Evolutionary conservation across 1,140 invertebrate species (phyloP).

Genomic region (Carcinoscorpius rotundicauda): DNA sequence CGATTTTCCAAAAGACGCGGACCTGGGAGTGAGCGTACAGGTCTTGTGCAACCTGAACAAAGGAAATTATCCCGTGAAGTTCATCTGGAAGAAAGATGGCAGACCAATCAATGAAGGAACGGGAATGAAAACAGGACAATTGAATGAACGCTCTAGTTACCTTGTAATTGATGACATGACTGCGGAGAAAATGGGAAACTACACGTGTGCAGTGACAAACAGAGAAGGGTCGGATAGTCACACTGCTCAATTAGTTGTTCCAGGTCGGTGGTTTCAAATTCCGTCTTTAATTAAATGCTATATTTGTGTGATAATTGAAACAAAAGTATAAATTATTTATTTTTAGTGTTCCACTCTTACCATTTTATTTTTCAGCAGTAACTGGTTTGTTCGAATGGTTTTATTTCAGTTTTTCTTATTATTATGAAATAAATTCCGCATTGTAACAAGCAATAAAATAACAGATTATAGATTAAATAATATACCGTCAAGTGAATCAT

Average conservation of each 20-base stretch:
- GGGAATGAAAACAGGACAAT: neutral
- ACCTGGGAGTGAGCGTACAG: neutral
- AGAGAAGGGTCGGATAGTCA: conserved; percentile 3
- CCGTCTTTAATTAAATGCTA: too few species aligned
- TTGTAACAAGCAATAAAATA: too few species aligned
- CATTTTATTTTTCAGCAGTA: too few species aligned
- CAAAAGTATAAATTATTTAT: too few species aligned
- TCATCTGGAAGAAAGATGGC: conserved; percentile 3
- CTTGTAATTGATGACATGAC: neutral
- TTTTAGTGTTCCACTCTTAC: too few species aligned
- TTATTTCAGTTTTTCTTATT: too few species aligned
- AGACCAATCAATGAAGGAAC: neutral
- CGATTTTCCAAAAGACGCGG: neutral
- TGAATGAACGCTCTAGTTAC: neutral
- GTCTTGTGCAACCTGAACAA: neutral
- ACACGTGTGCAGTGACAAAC: conserved; percentile 12
- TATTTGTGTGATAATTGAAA: too few species aligned
- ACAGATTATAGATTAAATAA: too few species aligned
- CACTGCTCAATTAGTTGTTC: conserved; percentile 1
- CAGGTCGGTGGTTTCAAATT: conserved; percentile 6
- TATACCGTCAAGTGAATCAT: too few species aligned
- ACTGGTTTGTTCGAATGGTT: too few species aligned
- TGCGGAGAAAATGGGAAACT: conserved; percentile 11
- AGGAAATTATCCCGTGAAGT: neutral
- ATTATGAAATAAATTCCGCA: too few species aligned